Evolutionary conservation across 2,797 vertebrate species (phyloP), one percentile per base, ranked within the genome.

Genomic region (Aselliscus stoliczkanus): DNA sequence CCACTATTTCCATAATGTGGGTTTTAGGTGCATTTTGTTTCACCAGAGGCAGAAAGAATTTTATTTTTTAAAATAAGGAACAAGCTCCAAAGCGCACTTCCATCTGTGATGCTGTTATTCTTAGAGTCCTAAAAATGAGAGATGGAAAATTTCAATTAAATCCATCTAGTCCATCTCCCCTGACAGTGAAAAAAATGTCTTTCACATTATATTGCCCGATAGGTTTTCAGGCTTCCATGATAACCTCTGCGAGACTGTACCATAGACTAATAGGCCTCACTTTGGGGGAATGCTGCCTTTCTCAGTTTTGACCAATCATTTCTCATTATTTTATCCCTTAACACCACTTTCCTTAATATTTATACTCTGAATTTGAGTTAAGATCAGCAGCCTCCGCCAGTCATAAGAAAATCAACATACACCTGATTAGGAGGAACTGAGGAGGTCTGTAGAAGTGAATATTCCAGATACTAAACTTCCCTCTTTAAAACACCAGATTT

Each of bases 81-180:
- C 88, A 88, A 62, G 47, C 69, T 96, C 27, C 42, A 93, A 77
- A 86, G 47, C 25, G 0, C 80, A 0, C 58, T 54, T 93, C 75
- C 80, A 67, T 97, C 70, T 93, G n/a, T 62, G 34, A 9, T n/a
- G 42, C 62, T 95, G 31, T 94, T 96, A 91, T 95, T 95, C 83
- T 92, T 87, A 96, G 88, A 73, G n/a, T 91, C 77, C 4, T 54
- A 73, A 91, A 90, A 96, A 97, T 93, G 73, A 95, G 73, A 95
- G 77, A 56, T 47, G 34, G 47, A 87, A 88, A 93, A 94, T 56
- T 90, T 92, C 89, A 96, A 89, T 95, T 97, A 14, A 96, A 96
- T 95, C 89, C 89, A 95, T 97, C 7, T 76, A 95, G 79, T 84
- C 31, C 60, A 50, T 96, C 94, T 97, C 89, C 94, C 79, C 87